Percentiles rank a stretch among this genome's conserved stretches.
These are phyloP conservation scores for Papilio gigon DNA, from an alignment of 2,888 invertebrate species.

Conservation along the genomic window DNA sequence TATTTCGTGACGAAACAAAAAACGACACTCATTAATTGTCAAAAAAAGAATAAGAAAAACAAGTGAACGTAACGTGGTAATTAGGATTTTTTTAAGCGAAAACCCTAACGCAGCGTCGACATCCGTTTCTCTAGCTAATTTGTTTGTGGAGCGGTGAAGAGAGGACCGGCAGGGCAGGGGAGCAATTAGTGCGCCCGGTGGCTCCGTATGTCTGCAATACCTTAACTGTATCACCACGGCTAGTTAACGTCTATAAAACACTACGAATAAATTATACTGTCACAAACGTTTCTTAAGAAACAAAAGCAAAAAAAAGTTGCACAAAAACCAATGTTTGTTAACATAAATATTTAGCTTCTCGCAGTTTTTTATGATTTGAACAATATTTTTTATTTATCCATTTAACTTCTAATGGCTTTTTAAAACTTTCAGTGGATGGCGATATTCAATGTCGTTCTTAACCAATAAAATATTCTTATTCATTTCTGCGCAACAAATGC, in stretches of 20 bases:
- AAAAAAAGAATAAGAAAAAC: background rate
- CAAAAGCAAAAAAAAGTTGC: no score
- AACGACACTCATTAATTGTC: conserved; percentile 1
- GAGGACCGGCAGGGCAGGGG: conserved; percentile 55
- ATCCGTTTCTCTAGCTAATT: conserved; percentile 70
- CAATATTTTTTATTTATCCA: no score
- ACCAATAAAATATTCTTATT: no score
- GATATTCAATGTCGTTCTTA: no score
- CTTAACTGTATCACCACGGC: conserved; percentile 20
- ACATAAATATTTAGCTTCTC: no score
- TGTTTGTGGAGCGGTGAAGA: conserved; percentile 66
- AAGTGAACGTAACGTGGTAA: conserved; percentile 32
- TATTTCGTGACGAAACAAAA: background rate
- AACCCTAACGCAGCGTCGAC: conserved; percentile 58
- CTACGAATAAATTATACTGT: background rate
- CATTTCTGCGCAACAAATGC: no score
- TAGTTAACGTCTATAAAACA: conserved; percentile 12
- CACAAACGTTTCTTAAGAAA: background rate
- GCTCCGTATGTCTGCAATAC: conserved; percentile 53
- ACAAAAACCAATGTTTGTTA: no score
- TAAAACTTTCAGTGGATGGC: background rate
- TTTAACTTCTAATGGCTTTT: no score
- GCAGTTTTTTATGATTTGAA: no score
- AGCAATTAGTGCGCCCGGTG: conserved; percentile 68
- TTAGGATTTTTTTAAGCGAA: conserved; percentile 45